Evolutionary conservation across 1,140 invertebrate genomes (phyloP).

Genomic region (Aleiodes sp.): DNA sequence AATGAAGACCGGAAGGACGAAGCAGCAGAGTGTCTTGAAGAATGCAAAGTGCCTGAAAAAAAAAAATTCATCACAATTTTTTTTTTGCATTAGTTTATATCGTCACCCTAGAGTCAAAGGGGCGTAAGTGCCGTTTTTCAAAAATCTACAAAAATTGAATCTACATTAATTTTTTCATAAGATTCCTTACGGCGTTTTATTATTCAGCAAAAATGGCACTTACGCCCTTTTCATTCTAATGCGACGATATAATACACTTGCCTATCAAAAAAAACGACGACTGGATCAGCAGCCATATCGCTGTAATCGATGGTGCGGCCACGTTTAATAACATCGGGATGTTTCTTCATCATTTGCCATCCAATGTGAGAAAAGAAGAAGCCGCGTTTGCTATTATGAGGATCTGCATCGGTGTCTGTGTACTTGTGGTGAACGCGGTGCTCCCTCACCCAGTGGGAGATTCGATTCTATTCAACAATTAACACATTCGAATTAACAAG

Average conservation of each 20-base stretch:
- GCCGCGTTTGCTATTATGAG: background rate
- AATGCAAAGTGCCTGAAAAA: too few relatives aligned
- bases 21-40: too few relatives aligned
- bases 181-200: too few relatives aligned
- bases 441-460: background rate
- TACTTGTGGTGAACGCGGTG: constrained; percentile 12
- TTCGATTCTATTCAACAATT: background rate
- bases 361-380: constrained; percentile 2
- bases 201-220: too few relatives aligned
- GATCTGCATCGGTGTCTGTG: background rate
- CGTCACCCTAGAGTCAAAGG: too few relatives aligned
- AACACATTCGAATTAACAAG: background rate
- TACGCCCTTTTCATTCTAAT: too few relatives aligned
- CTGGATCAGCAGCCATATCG: background rate
- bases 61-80: too few relatives aligned
- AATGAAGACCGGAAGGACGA: too few relatives aligned
- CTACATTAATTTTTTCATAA: too few relatives aligned
- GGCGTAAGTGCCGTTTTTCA: too few relatives aligned
- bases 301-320: background rate
- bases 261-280: background rate
- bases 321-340: background rate
- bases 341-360: background rate
- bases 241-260: background rate
- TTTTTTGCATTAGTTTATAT: too few relatives aligned
- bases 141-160: too few relatives aligned